Base-by-base conservation (phyloP, 2,113 vertebrate species). In the Peucedramus taeniatus region DNA sequence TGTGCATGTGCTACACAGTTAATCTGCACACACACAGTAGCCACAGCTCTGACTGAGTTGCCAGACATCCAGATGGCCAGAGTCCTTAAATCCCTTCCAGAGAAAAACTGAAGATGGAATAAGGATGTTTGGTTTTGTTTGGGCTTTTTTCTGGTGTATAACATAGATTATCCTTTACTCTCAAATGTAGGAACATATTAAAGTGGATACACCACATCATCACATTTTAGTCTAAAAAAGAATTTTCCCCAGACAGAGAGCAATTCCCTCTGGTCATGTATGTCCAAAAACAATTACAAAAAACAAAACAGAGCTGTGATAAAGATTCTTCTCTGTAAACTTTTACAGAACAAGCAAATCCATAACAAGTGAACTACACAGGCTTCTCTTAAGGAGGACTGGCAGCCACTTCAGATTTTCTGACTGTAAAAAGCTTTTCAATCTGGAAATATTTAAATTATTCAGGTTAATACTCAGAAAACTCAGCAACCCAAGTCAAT, bases 1-100 rank as follows among this genome's bases (percentile, higher is more conserved):
- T 97, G 95, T 96, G 95, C 96, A 96, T 97, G 96, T 97, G 96
- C 96, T 97, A 97, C 93, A 78, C 96, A 97, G 96, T 96, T 97
- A 95, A 97, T 97, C 94, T 96, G 95, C 86, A 97, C 86, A 90
- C 83, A 96, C 83, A 95, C 96, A 97, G 96, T 97, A 97, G 96
- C 96, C 96, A 97, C 95, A 97, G 96, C 94, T 97, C 96, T 93
- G 94, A 94, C 96, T 96, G 96, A 97, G 91, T 96, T 96, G 95
- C 94, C 96, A 97, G 96, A 97, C 96, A 95, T 96, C 95, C 96
- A 97, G 96, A 97, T 97, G 96, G 96, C 93, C 93, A 92, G 93
- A 96, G 96, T 96, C 93, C 91, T 95, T 92, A 97, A 97, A 94
- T 97, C 89, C 83, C 89, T 96, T 87, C 89, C 90, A 96, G 92